These are phyloP conservation scores for Pterostichus niger DNA, from an alignment of 2,888 invertebrate species.

Conservation along the genomic window DNA sequence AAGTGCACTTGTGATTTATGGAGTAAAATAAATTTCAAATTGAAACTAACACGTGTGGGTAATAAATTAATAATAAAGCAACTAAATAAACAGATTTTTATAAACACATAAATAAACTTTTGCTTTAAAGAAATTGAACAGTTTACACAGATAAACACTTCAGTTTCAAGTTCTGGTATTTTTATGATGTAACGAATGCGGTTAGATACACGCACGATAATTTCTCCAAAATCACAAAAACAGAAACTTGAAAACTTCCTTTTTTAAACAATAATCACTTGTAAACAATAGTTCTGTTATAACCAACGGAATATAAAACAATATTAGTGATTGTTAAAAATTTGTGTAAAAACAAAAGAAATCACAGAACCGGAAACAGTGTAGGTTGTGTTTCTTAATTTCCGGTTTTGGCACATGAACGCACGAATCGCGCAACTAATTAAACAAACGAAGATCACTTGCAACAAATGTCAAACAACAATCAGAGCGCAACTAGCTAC, in stretches of 20 bases:
- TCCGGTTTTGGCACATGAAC: constrained; percentile 22
- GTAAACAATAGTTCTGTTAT: constrained; percentile 9
- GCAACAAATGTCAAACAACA: constrained; percentile 29
- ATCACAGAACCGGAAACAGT: constrained; percentile 26
- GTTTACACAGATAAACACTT: constrained; percentile 13
- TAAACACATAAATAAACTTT: background rate
- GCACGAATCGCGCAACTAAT: constrained; percentile 10
- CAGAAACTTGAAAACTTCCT: background rate
- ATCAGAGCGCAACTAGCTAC: constrained; percentile 17
- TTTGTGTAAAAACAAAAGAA: constrained; percentile 6
- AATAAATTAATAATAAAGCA: constrained; percentile 2
- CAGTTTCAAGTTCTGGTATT: background rate
- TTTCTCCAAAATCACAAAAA: constrained; percentile 10
- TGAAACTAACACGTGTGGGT: background rate
- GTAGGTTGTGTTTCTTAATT: constrained; percentile 25
- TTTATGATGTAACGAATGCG: constrained; percentile 2
- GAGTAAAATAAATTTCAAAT: background rate
- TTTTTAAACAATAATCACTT: constrained; percentile 1
- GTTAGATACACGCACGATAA: background rate
- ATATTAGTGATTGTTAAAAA: constrained; percentile 17
- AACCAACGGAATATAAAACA: background rate
- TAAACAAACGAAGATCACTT: constrained; percentile 31
- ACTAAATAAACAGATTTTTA: background rate
- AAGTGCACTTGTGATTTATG: constrained; percentile 9
- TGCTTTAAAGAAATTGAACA: background rate